Evolutionary conservation across 2,888 invertebrate genomes (phyloP).

Genomic region (Chesias legatella): DNA sequence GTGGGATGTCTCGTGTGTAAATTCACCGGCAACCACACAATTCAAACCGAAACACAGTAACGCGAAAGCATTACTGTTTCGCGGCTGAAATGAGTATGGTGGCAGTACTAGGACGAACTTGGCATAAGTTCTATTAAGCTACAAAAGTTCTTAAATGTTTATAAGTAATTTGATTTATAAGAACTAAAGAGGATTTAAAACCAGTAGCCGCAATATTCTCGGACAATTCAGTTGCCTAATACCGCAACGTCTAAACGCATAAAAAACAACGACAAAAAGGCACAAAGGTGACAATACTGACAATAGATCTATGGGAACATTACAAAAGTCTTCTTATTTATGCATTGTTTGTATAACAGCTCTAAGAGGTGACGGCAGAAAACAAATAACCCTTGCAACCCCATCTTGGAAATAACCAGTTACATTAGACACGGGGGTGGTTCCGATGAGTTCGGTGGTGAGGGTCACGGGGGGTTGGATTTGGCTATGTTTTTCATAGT

Average conservation of each 20-base stretch:
- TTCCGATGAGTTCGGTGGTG: slow-evolving; percentile 4
- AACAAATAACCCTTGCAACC: slow-evolving; percentile 72
- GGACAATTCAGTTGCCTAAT: slow-evolving; percentile 53
- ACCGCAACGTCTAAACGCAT: slow-evolving; percentile 39
- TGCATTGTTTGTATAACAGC: slow-evolving; percentile 74
- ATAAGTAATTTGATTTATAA: no score
- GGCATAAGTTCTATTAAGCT: no score
- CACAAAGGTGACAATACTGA: slow-evolving; percentile 69
- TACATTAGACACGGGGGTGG: slow-evolving; percentile 27
- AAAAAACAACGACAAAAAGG: slow-evolving; percentile 58
- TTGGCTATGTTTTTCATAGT: slow-evolving; percentile 50
- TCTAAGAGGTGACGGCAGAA: slow-evolving; percentile 69
- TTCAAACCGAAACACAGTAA: no score
- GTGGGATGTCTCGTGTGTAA: no score
- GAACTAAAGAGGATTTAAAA: slow-evolving; percentile 1
- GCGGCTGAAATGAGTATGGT: no score
- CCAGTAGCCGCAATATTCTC: slow-evolving; percentile 36
- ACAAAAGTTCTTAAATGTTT: no score
- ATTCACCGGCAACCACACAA: no score
- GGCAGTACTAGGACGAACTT: no score
- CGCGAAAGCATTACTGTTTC: no score
- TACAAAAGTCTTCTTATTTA: slow-evolving; percentile 69
- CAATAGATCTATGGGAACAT: slow-evolving; percentile 65
- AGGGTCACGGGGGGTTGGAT: slow-evolving; percentile 26
- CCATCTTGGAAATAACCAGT: slow-evolving; percentile 46